These are phyloP conservation scores for Gyrodactylus bullatarudis DNA, from an alignment of 1,140 invertebrate species.

Conservation along the genomic window DNA sequence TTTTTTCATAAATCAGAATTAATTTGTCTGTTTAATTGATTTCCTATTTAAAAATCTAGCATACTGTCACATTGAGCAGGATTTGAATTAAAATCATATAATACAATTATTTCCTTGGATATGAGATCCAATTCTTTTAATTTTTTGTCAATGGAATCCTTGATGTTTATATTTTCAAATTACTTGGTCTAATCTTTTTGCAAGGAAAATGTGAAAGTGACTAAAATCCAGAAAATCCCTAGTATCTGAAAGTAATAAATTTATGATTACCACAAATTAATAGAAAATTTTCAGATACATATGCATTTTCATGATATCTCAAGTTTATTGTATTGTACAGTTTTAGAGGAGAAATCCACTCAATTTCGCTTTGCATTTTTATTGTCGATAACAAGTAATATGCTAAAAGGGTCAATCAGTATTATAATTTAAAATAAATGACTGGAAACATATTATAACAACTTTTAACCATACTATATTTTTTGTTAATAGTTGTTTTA, in stretches of 20 bases:
- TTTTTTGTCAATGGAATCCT: neutral
- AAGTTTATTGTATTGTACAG: neutral
- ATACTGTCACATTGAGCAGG: too few species aligned
- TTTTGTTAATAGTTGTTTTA: too few species aligned
- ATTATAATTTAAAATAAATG: too few species aligned
- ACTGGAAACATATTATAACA: too few species aligned
- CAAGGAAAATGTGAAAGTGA: neutral
- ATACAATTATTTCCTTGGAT: neutral
- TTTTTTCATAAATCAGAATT: too few species aligned
- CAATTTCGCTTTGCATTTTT: too few species aligned
- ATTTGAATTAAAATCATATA: neutral
- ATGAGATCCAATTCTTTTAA: neutral
- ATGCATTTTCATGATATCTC: neutral
- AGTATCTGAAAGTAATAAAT: neutral
- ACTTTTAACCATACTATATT: too few species aligned
- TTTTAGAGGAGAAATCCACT: neutral
- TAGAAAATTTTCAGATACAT: neutral
- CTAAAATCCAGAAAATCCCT: neutral
- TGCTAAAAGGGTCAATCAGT: too few species aligned
- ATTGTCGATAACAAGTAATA: too few species aligned
- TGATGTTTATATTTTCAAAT: neutral
- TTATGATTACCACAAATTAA: neutral
- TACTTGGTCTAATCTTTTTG: neutral
- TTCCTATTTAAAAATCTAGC: too few species aligned
- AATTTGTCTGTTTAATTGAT: too few species aligned